phyloP scores from a whole-genome alignment of 2,888 invertebrate species.

The Andrena bucephala region DNA sequence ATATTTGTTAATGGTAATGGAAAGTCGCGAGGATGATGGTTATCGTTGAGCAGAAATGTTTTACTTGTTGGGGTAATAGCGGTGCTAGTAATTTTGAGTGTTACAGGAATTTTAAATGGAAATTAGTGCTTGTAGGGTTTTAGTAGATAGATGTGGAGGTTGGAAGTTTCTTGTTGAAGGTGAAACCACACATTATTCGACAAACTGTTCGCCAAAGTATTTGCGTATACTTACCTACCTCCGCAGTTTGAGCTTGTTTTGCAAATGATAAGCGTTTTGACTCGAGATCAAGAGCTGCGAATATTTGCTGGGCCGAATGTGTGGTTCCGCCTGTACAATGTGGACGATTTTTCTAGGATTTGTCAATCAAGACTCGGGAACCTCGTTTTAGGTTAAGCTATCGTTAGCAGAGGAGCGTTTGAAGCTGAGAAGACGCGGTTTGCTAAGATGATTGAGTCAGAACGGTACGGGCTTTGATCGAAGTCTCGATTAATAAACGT shows the following conservation, averaged over 20 bases:
- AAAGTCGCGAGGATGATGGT: not conserved
- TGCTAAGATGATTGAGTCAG: constrained; percentile 10
- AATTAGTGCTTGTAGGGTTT: not conserved
- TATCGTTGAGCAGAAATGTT: not conserved
- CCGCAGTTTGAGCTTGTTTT: too few species aligned
- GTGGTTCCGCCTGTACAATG: too few species aligned
- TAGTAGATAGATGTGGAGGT: too few species aligned
- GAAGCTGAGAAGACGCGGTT: not conserved
- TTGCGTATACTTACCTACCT: too few species aligned
- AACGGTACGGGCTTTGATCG: not conserved
- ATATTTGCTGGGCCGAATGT: too few species aligned
- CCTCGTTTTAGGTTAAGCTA: not conserved
- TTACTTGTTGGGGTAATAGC: not conserved
- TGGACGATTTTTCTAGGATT: not conserved
- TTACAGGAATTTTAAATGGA: too few species aligned
- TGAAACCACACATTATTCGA: too few species aligned
- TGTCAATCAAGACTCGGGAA: not conserved
- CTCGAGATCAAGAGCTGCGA: too few species aligned
- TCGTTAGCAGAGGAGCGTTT: not conserved
- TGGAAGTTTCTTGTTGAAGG: too few species aligned
- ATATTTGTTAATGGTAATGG: not conserved
- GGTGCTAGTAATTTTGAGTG: too few species aligned
- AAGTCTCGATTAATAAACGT: not conserved
- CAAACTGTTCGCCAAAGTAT: too few species aligned
- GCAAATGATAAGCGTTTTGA: too few species aligned